A percentile compares a stretch with the other conserved stretches of the same genome.
phyloP scores from a whole-genome alignment of 2,888 invertebrate species.

The Hydriomena furcata region DNA sequence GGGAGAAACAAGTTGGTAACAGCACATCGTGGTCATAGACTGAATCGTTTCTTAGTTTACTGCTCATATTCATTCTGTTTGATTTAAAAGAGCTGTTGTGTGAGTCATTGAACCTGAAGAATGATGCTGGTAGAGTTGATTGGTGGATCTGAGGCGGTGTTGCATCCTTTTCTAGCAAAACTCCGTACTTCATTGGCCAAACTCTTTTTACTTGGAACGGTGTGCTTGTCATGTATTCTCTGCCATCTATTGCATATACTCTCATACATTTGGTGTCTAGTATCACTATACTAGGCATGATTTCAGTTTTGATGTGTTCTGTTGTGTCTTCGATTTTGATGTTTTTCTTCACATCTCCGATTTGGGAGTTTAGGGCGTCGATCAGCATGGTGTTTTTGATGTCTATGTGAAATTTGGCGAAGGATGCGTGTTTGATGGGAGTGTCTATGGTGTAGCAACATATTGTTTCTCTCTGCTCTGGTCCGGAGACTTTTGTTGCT shows the following conservation, averaged over 20 bases:
- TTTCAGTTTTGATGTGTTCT: constrained; percentile 76
- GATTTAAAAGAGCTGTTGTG: constrained; percentile 66
- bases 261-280: constrained; percentile 90
- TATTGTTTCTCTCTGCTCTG: constrained; percentile 82
- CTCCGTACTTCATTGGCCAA: constrained; percentile 93
- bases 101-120: constrained; percentile 67
- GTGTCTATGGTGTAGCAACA: constrained; percentile 92
- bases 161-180: constrained; percentile 90
- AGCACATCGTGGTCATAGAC: constrained; percentile 75
- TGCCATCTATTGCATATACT: constrained; percentile 90
- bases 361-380: constrained; percentile 76
- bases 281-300: constrained; percentile 87
- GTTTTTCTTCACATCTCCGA: constrained; percentile 74
- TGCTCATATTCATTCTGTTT: constrained; percentile 65
- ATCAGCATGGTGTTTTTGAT: constrained; percentile 82
- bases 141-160: constrained; percentile 56
- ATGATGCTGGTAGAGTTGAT: constrained; percentile 61
- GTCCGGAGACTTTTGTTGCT: constrained; percentile 72
- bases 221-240: constrained; percentile 91
- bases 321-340: constrained; percentile 77
- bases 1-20: constrained; percentile 92
- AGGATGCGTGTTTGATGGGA: constrained; percentile 91
- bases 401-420: constrained; percentile 84
- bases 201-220: constrained; percentile 91
- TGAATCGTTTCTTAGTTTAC: constrained; percentile 64